Conservation (phyloP, 2,888 invertebrate species). For the Eilema sororculum region DNA sequence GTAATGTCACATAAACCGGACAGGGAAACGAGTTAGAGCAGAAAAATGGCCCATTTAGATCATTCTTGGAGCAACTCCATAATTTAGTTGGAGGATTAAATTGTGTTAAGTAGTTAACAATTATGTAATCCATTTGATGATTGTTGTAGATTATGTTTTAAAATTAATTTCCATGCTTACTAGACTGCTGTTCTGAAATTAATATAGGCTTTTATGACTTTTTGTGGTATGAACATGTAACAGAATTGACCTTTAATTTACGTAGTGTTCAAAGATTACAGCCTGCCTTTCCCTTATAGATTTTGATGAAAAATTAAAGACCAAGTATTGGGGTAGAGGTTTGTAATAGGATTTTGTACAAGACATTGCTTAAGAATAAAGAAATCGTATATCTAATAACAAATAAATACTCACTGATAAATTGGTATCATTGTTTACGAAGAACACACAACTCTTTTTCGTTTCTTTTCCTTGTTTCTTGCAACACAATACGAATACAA, state of each 20-base stretch:
- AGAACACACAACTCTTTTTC: background rate
- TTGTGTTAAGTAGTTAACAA: constrained; percentile 23
- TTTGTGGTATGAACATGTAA: no score
- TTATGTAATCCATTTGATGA: constrained; percentile 18
- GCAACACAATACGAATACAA: background rate
- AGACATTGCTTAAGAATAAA: no score
- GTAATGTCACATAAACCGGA: constrained; percentile 64
- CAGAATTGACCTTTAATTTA: no score
- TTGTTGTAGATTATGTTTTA: background rate
- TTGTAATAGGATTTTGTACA: no score
- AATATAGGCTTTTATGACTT: background rate
- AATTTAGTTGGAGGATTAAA: constrained; percentile 28
- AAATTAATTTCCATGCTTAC: background rate
- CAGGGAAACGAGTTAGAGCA: constrained; percentile 52
- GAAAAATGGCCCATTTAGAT: constrained; percentile 49
- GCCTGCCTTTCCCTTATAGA: no score
- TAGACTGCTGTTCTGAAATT: background rate
- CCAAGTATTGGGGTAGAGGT: no score
- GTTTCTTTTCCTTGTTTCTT: background rate
- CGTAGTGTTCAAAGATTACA: no score
- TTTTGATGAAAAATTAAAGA: no score
- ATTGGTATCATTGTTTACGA: background rate
- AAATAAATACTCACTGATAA: background rate
- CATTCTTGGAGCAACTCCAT: constrained; percentile 38
- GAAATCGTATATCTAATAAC: background rate